Conservation (phyloP, 2,113 vertebrate species). For the Etheostoma cragini region DNA sequence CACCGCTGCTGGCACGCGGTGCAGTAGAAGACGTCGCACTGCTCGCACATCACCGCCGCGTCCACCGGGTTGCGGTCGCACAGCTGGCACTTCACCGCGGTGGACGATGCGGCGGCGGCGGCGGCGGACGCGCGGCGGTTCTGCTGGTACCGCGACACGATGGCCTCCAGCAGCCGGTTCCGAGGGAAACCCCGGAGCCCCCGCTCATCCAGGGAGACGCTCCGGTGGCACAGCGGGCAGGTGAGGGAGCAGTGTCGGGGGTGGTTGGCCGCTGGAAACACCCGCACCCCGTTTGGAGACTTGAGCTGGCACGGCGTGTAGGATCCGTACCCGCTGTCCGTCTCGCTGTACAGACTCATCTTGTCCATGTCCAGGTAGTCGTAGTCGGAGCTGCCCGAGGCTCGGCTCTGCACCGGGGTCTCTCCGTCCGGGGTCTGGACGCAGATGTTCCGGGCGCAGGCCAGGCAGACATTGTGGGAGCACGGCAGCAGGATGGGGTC, state of each 20-base stretch:
- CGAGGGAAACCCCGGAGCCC: constrained; percentile 94
- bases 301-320: constrained; percentile 93
- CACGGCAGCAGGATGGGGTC: constrained; percentile 93
- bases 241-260: constrained; percentile 91
- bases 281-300: constrained; percentile 93
- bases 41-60: constrained; percentile 91
- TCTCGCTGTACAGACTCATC: constrained; percentile 95
- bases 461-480: constrained; percentile 93
- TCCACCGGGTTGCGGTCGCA: constrained; percentile 88
- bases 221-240: constrained; percentile 96
- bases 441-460: constrained; percentile 94
- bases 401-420: constrained; percentile 85
- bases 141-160: constrained; percentile 92
- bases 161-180: constrained; percentile 94
- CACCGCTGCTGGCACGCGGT: constrained; percentile 93
- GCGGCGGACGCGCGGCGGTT: constrained; percentile 80
- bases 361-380: constrained; percentile 91
- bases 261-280: constrained; percentile 85
- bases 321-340: constrained; percentile 97
- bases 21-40: constrained; percentile 96
- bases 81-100: constrained; percentile 88
- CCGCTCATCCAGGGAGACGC: constrained; percentile 93
- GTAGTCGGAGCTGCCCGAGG: constrained; percentile 85
- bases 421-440: constrained; percentile 95
- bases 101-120: constrained; percentile 76